Evolutionary conservation across 2,888 invertebrate genomes (phyloP).

Genomic region (Coelinius sp.): DNA sequence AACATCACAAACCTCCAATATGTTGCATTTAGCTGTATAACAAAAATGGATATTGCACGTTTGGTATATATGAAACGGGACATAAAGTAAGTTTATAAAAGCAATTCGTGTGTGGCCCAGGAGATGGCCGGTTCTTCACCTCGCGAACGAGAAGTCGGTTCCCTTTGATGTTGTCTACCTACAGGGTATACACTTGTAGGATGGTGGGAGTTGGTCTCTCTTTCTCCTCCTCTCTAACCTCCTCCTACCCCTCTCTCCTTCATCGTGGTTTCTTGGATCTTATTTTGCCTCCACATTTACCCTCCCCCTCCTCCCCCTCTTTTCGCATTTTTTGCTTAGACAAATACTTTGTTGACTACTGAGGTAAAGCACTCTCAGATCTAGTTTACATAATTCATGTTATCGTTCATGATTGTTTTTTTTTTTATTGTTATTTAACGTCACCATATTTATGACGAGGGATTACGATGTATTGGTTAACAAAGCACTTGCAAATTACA

Average conservation of each 20-base stretch:
- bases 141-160: conserved; percentile 70
- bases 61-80: conserved; percentile 27
- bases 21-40: conserved; percentile 21
- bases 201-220: conserved; percentile 57
- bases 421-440: conserved; percentile 31
- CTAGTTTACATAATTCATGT: conserved; percentile 20
- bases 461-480: too few species aligned
- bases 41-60: conserved; percentile 30
- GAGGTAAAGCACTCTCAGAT: conserved; percentile 25
- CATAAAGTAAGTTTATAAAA: conserved; percentile 69
- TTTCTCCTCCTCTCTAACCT: conserved; percentile 46
- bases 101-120: conserved; percentile 71
- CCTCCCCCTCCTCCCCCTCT: conserved; percentile 26
- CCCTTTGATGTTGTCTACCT: conserved; percentile 68
- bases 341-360: not conserved
- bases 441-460: too few species aligned
- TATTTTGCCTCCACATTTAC: conserved; percentile 28
- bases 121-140: conserved; percentile 71
- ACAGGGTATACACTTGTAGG: conserved; percentile 51
- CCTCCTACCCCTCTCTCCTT: conserved; percentile 32
- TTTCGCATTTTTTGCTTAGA: conserved; percentile 10
- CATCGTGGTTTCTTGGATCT: conserved; percentile 10
- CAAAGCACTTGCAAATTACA: too few species aligned
- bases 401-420: conserved; percentile 43
- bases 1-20: too few species aligned